Base-by-base conservation (phyloP, 2,888 invertebrate genomes). In the Dryocosmus kuriphilus region DNA sequence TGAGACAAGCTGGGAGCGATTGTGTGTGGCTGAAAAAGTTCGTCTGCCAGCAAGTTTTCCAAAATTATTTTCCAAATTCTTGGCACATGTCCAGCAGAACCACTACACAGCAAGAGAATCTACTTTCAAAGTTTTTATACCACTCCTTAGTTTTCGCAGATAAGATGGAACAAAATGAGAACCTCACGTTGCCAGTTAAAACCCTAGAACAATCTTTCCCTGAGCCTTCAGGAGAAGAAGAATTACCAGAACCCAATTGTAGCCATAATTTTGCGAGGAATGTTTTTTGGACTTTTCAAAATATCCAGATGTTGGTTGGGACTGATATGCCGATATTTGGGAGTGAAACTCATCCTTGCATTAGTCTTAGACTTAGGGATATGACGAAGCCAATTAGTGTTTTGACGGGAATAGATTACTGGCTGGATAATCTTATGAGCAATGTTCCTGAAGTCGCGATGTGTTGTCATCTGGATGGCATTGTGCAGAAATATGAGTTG, bases 371-470 rank as follows among this genome's bases (percentile, higher is more conserved):
- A n/a, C 92, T 98, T 0, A 93, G 97, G 63, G 98, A 98, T 88
- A 96, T 97, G 89, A 94, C 94, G 3, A 97, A 97, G 88, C 98
- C 98, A 0, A 98, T 99, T 63, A 98, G 96, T 89, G 97, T 99
- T 0, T 92, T 99, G 6, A 98, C 98, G 0, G 97, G 97, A 0
- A 95, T 98, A 65, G 98, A 98, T 91, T 97, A 97, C 88, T 98
- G 98, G 98, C 92, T 99, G 2, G 98, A 99, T 89, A 99, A 99
- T 91, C 93, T 99, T 0, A 98, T 99, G 98, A 98, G 98, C 85
- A 98, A 98, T 88, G 98, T 99, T 0, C 98, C 98, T 0, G 98
- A 98, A 91, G 97, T 99, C 0, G 95, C 98, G 0, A 98, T 99
- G 98, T 97, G 97, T 89, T 98, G 98, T 91, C 98, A 99, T 90